phyloP scores from a whole-genome alignment of 2,113 vertebrate species.

The Bos taurus region DNA sequence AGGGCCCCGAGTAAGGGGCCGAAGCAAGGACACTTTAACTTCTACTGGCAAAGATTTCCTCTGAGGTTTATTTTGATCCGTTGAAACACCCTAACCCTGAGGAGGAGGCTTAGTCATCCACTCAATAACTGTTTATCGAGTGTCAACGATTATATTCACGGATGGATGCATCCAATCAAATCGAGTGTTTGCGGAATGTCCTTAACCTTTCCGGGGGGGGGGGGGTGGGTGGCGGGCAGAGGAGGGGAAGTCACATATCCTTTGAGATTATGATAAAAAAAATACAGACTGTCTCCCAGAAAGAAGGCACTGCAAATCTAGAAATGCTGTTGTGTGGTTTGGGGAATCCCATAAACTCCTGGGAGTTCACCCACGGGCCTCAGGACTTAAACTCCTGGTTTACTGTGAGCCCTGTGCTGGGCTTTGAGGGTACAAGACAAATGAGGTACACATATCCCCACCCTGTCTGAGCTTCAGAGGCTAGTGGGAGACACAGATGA shows the following conservation, averaged over 20 bases:
- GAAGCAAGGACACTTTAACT: background rate
- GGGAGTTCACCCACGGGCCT: background rate
- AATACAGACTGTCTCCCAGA: background rate
- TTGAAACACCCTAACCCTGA: background rate
- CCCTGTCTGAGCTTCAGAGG: background rate
- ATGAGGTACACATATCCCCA: background rate
- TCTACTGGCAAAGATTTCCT: background rate
- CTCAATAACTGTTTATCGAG: background rate
- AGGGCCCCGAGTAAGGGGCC: background rate
- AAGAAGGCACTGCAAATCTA: background rate
- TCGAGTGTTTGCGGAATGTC: background rate
- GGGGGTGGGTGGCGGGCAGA: background rate
- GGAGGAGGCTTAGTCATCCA: slow-evolving; percentile 10
- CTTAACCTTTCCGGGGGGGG: background rate
- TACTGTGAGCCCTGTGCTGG: background rate
- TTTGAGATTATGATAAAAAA: background rate
- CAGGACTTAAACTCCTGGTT: background rate
- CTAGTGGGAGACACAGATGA: background rate
- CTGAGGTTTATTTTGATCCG: background rate
- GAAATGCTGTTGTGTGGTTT: background rate
- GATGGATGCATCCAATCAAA: background rate
- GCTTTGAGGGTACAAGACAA: background rate
- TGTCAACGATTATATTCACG: background rate
- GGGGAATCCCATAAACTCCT: background rate
- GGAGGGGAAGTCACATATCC: background rate